A percentile compares a stretch with the other conserved stretches of the same genome.
These are phyloP conservation scores for Rhinopithecus roxellana DNA, from an alignment of 2,113 vertebrate genomes.

Conservation along the genomic window DNA sequence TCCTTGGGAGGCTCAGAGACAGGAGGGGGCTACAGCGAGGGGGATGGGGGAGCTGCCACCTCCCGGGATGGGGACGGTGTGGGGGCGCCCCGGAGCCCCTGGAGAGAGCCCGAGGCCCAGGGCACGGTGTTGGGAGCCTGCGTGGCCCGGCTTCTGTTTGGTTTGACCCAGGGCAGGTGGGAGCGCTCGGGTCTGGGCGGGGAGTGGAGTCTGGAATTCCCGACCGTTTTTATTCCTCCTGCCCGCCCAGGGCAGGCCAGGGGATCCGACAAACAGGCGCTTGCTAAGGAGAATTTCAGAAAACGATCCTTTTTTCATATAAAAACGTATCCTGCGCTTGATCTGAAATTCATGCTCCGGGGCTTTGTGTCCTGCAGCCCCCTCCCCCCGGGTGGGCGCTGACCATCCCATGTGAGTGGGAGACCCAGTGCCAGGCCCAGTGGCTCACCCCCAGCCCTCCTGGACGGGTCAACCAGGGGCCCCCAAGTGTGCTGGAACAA, in stretches of 20 bases:
- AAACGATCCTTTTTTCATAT: background rate
- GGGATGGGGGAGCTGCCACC: too few relatives aligned
- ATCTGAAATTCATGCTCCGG: background rate
- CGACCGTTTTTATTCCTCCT: background rate
- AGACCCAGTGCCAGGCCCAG: rapidly evolving
- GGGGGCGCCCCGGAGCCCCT: background rate
- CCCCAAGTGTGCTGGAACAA: background rate
- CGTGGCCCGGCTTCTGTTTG: background rate
- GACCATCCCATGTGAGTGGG: rapidly evolving
- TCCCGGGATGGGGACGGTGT: background rate
- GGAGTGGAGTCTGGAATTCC: background rate
- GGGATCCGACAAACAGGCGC: background rate
- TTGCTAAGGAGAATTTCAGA: background rate
- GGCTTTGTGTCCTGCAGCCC: background rate
- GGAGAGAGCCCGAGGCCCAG: background rate
- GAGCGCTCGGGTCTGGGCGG: background rate
- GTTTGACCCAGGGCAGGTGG: background rate
- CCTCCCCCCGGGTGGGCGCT: background rate
- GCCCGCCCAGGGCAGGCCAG: rapidly evolving
- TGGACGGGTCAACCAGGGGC: background rate
- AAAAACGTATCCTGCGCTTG: background rate
- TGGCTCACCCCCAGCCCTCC: background rate
- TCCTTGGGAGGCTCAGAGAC: background rate
- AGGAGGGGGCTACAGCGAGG: too few relatives aligned
- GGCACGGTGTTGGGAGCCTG: background rate